Evolutionary conservation across 2,888 invertebrate species (phyloP), one percentile per base, ranked within the genome.

Genomic region (Heliconius erato): DNA sequence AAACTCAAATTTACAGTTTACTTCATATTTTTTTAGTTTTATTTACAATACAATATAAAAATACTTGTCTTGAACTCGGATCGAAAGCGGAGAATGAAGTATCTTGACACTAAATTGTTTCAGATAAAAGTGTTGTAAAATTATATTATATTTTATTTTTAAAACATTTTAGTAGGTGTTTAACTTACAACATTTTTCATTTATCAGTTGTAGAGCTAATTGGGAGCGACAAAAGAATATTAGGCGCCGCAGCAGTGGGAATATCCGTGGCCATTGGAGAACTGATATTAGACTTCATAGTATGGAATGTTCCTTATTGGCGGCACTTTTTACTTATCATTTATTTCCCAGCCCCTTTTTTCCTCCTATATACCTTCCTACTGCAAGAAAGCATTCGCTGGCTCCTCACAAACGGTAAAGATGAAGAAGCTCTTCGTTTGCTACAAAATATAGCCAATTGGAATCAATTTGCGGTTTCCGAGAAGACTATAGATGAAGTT

Each of bases 301-400:
- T 97, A 4, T 97, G 97, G 97, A 92, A 93, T 76, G 89, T 97
- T 4, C 96, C 97, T 84, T 96, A 97, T 88, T 98, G 98, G 98
- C 94, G 96, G 87, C 94, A 94, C 78, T 93, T 97, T 74, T 96
- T 97, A 14, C 91, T 96, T 71, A 92, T 97, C 49, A 89, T 97
- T 74, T 97, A 97, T 89, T 92, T 96, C 0, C 98, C 98, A 0
- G 96, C 97, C 2, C 89, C 97, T 3, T 88, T 97, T 0, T 96
- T 97, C 82, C 88, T 98, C 69, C 87, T 96, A 19, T 97, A 97
- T 89, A 96, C 95, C 84, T 97, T 97, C 94, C 78, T 97, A 7
- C 91, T 97, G 44, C 97, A 97, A 32, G 97, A 97, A 90, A 97
- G 97, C 74, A 95, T 97, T 28, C 94, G 98, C 82, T 98, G 98